Percentiles rank a stretch among this genome's conserved stretches.
phyloP scores from a whole-genome alignment of 1,140 invertebrate species.

The Drosophila mayri region DNA sequence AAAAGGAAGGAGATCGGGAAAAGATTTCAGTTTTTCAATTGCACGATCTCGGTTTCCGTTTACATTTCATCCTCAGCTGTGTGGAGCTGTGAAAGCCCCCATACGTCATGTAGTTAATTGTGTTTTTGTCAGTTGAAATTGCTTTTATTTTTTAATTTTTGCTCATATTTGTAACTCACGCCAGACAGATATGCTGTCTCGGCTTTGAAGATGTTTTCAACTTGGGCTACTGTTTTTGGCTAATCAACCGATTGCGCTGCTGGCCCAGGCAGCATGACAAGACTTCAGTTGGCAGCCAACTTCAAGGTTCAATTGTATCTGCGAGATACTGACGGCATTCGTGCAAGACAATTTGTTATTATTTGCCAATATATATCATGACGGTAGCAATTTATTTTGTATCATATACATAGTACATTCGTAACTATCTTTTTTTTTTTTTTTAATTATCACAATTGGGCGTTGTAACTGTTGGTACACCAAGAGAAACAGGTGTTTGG shows the following conservation, averaged over 20 bases:
- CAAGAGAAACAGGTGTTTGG: background rate
- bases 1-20: constrained; percentile 30
- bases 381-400: constrained; percentile 62
- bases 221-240: constrained; percentile 48
- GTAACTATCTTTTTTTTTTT: constrained; percentile 33
- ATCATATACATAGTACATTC: constrained; percentile 14
- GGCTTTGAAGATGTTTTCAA: constrained; percentile 15
- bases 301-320: constrained; percentile 79
- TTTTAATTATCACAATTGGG: constrained; percentile 75
- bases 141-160: constrained; percentile 42
- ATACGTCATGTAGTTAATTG: constrained; percentile 68
- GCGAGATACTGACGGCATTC: constrained; percentile 46
- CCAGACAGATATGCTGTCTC: constrained; percentile 20
- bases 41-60: constrained; percentile 73
- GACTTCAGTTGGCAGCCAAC: constrained; percentile 35
- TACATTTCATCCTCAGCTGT: constrained; percentile 42
- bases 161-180: constrained; percentile 41
- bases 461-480: constrained; percentile 43
- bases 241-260: constrained; percentile 55
- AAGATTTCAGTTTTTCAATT: constrained; percentile 60
- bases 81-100: constrained; percentile 11
- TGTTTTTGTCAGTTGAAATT: constrained; percentile 74
- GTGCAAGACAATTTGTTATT: constrained; percentile 78
- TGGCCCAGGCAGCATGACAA: constrained; percentile 47
- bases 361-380: constrained; percentile 80